Evolutionary conservation across 2,113 vertebrate genomes (phyloP).

Genomic region (Hippocampus abdominalis): DNA sequence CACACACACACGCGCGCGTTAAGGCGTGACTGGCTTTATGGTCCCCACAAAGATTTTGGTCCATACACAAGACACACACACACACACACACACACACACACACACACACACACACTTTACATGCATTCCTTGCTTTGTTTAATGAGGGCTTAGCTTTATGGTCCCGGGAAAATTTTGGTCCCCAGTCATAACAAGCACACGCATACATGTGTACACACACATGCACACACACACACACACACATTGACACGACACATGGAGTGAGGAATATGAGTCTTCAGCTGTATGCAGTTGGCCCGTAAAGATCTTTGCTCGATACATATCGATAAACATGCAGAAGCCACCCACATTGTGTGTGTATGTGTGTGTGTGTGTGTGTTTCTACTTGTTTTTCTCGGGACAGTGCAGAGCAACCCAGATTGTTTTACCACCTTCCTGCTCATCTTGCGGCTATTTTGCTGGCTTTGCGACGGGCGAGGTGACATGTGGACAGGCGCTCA

Average conservation of each 20-base stretch:
- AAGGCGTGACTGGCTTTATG: no score
- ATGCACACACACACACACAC: slow-evolving; percentile 1
- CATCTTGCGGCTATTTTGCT: slow-evolving; percentile 3
- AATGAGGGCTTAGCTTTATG: no score
- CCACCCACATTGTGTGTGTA: slow-evolving; percentile 1
- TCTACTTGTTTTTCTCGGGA: slow-evolving; percentile 3
- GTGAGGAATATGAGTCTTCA: slow-evolving; percentile 23
- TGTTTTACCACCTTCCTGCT: slow-evolving; percentile 23
- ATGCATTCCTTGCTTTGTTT: no score
- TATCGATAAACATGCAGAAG: slow-evolving; percentile 31
- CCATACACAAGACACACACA: no score
- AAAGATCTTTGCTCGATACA: slow-evolving; percentile 28
- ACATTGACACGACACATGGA: no score
- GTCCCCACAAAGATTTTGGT: no score
- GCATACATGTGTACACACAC: neutral
- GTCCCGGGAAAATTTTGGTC: neutral
- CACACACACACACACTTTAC: no score
- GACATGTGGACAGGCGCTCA: slow-evolving; percentile 55
- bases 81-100: no score
- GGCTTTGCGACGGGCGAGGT: slow-evolving; percentile 24
- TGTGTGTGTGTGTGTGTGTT: no score
- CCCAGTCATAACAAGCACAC: slow-evolving; percentile 23
- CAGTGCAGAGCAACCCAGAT: slow-evolving; percentile 24
- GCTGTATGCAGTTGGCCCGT: slow-evolving; percentile 32
- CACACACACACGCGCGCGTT: no score